Evolutionary conservation across 2,888 invertebrate species (phyloP).

Genomic region (Ormyrus nitidulus): DNA sequence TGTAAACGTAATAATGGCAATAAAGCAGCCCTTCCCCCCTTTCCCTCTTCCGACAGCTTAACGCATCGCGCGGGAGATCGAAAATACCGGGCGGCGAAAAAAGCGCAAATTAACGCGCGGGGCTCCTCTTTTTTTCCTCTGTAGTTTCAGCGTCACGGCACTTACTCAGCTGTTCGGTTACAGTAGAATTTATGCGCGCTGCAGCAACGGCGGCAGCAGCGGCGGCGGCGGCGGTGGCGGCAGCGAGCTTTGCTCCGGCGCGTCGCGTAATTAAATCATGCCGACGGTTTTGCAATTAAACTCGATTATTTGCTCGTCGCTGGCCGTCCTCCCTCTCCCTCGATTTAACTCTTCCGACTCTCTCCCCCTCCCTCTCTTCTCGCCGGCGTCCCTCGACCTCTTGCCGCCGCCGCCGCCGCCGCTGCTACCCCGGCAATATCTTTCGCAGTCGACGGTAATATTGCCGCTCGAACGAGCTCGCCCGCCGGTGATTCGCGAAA

Average conservation of each 20-base stretch:
- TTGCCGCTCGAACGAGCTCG: slow-evolving; percentile 63
- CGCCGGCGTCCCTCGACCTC: slow-evolving; percentile 54
- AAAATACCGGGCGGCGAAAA: slow-evolving; percentile 23
- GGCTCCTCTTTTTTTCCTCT: slow-evolving; percentile 15
- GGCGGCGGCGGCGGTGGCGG: slow-evolving; percentile 29
- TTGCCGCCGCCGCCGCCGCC: slow-evolving; percentile 55
- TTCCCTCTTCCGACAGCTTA: slow-evolving; percentile 19
- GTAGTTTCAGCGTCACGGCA: slow-evolving; percentile 21
- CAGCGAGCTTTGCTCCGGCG: slow-evolving; percentile 34
- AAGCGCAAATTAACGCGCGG: slow-evolving; percentile 27
- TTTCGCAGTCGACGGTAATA: slow-evolving; percentile 66
- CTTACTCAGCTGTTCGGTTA: slow-evolving; percentile 54
- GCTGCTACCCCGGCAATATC: slow-evolving; percentile 62
- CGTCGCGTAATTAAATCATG: slow-evolving; percentile 74
- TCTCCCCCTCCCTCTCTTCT: slow-evolving; percentile 53
- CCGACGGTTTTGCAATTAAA: slow-evolving; percentile 76
- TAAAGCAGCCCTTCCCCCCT: slow-evolving; percentile 35
- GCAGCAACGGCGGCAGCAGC: slow-evolving; percentile 23
- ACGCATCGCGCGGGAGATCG: slow-evolving; percentile 30
- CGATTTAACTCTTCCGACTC: slow-evolving; percentile 72
- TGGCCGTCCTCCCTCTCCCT: slow-evolving; percentile 63
- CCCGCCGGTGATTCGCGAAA: slow-evolving; percentile 64
- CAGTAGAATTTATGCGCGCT: slow-evolving; percentile 43
- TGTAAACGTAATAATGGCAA: slow-evolving; percentile 48
- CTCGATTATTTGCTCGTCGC: slow-evolving; percentile 75